Evolutionary conservation across 2,797 vertebrate genomes (phyloP).

Genomic region (Diceros bicornis): DNA sequence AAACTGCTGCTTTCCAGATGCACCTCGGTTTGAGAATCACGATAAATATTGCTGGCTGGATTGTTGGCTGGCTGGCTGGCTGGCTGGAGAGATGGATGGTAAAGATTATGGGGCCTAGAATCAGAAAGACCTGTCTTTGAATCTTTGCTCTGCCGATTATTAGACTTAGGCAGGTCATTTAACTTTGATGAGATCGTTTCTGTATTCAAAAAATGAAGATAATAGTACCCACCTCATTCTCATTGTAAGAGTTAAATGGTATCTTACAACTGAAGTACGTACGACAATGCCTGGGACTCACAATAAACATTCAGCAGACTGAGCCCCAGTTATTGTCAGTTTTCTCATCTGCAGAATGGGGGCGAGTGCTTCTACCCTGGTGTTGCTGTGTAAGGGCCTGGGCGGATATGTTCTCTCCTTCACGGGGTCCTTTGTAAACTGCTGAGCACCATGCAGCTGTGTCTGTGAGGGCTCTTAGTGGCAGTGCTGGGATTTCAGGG

Average conservation of each 20-base stretch:
- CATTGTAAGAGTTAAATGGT: slow-evolving; percentile 2
- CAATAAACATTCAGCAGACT: slow-evolving; percentile 45
- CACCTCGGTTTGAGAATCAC: background rate
- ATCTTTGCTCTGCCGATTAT: background rate
- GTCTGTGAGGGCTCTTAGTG: background rate
- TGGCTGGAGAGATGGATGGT: background rate
- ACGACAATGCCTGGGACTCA: background rate
- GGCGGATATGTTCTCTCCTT: background rate
- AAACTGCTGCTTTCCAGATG: slow-evolving; percentile 30
- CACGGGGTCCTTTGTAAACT: background rate
- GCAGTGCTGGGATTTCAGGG: background rate
- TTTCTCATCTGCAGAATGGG: slow-evolving; percentile 31
- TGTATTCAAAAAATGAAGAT: background rate
- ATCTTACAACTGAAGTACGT: background rate
- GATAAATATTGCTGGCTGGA: background rate
- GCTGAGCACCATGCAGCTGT: background rate
- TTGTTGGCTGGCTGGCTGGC: background rate
- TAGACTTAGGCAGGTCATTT: background rate
- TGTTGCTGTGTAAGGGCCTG: background rate
- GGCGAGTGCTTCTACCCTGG: background rate
- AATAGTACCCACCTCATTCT: slow-evolving; percentile 62
- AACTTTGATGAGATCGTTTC: background rate
- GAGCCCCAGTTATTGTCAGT: background rate
- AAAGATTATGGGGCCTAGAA: background rate
- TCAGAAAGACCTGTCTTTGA: background rate